A percentile compares a stretch with the other conserved stretches of the same genome.
Evolutionary conservation across 1,140 invertebrate species (phyloP).

Genomic region (Marisa cornuarietis): DNA sequence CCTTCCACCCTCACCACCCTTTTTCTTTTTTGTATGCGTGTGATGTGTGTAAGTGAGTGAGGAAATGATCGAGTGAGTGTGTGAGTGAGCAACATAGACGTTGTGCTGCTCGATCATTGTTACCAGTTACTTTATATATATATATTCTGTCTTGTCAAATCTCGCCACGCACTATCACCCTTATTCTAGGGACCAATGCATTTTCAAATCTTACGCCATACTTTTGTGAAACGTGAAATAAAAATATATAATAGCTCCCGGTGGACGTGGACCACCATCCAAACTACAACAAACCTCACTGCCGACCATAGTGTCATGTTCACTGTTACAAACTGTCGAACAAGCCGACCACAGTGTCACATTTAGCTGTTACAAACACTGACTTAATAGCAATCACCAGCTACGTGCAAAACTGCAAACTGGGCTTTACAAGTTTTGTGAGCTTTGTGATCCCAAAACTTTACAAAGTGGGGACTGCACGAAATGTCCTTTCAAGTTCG

Average conservation of each 20-base stretch:
- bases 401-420: too few species aligned
- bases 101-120: not conserved
- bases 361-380: too few species aligned
- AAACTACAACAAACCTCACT: not conserved
- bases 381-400: too few species aligned
- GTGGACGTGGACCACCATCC: not conserved
- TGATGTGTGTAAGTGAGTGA: not conserved
- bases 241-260: not conserved
- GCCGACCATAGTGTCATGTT: too few species aligned
- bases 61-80: not conserved
- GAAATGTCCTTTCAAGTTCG: too few species aligned
- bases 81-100: too few species aligned
- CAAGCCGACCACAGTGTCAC: too few species aligned
- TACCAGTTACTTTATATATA: not conserved
- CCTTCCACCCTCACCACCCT: not conserved
- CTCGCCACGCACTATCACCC: not conserved
- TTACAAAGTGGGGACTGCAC: too few species aligned
- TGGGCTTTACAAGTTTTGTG: too few species aligned
- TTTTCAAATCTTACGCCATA: not conserved
- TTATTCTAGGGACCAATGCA: too few species aligned
- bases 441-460: too few species aligned
- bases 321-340: too few species aligned
- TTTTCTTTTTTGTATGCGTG: not conserved
- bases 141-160: not conserved
- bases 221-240: not conserved